Evolutionary conservation across 2,113 vertebrate genomes (phyloP).

Genomic region (Tenebrosternarchus preto): DNA sequence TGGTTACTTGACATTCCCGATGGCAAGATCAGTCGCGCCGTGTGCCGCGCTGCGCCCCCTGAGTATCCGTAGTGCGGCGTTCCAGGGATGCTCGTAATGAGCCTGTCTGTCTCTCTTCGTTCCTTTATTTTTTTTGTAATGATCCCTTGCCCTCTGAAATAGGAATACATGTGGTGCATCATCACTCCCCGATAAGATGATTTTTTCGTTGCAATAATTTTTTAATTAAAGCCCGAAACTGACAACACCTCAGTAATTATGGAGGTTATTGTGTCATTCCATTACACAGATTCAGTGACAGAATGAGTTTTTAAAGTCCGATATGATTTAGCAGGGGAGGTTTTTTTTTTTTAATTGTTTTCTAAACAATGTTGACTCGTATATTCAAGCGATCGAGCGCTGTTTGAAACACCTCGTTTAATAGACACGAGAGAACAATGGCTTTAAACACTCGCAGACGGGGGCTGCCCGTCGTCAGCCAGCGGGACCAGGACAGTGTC

Average conservation of each 20-base stretch:
- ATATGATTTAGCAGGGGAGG: not conserved
- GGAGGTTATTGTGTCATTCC: not conserved
- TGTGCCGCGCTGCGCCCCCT: not conserved
- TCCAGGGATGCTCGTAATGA: constrained; percentile 39
- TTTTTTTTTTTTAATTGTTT: constrained; percentile 28
- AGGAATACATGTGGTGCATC: constrained; percentile 33
- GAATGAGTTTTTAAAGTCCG: not conserved
- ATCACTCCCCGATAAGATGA: constrained; percentile 9
- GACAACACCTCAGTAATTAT: constrained; percentile 15
- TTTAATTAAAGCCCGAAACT: constrained; percentile 40
- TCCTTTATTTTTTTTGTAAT: not conserved
- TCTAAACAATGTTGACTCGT: not conserved
- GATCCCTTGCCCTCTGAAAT: constrained; percentile 16
- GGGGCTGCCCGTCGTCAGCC: not conserved
- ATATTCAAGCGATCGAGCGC: constrained; percentile 1
- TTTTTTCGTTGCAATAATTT: constrained; percentile 12
- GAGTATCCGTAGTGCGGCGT: constrained; percentile 29
- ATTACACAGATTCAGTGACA: not conserved
- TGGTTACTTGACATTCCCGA: constrained; percentile 28
- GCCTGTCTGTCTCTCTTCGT: constrained; percentile 11
- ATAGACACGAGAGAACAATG: not conserved
- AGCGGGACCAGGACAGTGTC: not conserved
- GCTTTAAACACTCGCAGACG: not conserved
- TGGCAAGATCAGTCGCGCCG: constrained; percentile 18
- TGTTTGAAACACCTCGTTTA: not conserved